phyloP scores from a whole-genome alignment of 2,113 vertebrate species.

The Anhinga anhinga region DNA sequence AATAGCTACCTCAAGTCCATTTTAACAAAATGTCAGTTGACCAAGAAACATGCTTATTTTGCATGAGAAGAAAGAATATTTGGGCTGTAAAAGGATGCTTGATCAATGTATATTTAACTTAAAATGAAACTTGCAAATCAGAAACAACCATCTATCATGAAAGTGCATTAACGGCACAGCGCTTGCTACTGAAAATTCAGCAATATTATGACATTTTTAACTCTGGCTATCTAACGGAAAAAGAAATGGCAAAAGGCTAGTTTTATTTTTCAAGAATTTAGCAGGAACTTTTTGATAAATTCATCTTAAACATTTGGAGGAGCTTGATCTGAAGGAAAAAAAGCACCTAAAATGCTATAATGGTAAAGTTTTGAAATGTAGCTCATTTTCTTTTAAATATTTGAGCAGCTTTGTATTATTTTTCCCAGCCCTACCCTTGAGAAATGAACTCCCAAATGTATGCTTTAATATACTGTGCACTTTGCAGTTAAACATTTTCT shows the following conservation, averaged over 20 bases:
- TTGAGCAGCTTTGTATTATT: slow-evolving; percentile 20
- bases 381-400: slow-evolving; percentile 27
- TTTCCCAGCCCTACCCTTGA: slow-evolving; percentile 6
- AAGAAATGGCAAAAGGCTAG: neutral
- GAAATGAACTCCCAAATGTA: neutral
- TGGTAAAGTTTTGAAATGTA: slow-evolving; percentile 33
- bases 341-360: neutral
- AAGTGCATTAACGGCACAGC: slow-evolving; percentile 47
- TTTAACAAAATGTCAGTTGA: slow-evolving; percentile 81
- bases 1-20: slow-evolving; percentile 76
- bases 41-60: slow-evolving; percentile 80
- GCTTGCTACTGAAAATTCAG: slow-evolving; percentile 46
- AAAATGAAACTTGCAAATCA: slow-evolving; percentile 67
- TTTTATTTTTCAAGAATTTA: slow-evolving; percentile 47
- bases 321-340: neutral
- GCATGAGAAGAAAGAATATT: slow-evolving; percentile 51
- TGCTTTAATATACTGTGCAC: neutral
- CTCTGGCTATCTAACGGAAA: slow-evolving; percentile 32
- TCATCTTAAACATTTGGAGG: slow-evolving; percentile 32
- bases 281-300: slow-evolving; percentile 34
- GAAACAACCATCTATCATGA: slow-evolving; percentile 50
- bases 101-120: slow-evolving; percentile 72
- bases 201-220: slow-evolving; percentile 59
- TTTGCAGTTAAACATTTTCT: neutral
- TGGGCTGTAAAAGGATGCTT: slow-evolving; percentile 43